Evolutionary conservation across 2,888 invertebrate genomes (phyloP), one percentile per base, ranked within the genome.

Genomic region (Actias luna): DNA sequence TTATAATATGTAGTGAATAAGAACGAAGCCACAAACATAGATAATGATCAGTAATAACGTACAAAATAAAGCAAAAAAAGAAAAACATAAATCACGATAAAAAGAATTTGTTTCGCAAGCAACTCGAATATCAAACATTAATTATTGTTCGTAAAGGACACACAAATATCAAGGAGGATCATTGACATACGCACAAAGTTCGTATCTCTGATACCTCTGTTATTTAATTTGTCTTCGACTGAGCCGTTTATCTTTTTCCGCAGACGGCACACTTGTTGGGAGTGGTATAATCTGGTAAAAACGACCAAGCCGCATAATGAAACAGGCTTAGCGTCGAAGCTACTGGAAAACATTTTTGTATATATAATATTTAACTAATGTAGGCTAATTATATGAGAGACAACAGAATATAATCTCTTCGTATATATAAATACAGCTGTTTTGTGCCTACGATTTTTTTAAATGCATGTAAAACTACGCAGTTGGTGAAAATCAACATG

Each of bases 341-440:
- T 29, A 22, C 55, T 55, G 55, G 55, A 55, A 55, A 55, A 55
- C 52, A 55, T 29, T 55, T n/a, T 1, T 55, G 55, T 55, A 29
- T 55, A 29, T 16, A 55, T 29, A 55, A 55, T 55, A 29, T 29
- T 55, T 29, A 55, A 55, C 16, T 5, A 55, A 55, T 29, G 29
- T 16, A 7, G 29, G 12, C 46, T 12, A 50, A 8, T 50, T 50
- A 50, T 12, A 50, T 50, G 27, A 29, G 29, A 29, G 55, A 55
- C 55, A 55, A 55, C 55, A 55, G 1, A 55, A 29, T 55, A 2
- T 55, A 55, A 55, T 55, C 27, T 29, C 55, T 0, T 29, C n/a
- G 29, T 55, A 55, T 29, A 29, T 27, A 55, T 55, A 55, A 55
- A 55, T 16, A 55, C 55, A 55, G n/a, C 55, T 55, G 29, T n/a